phyloP scores from a whole-genome alignment of 53 echinoderm and acorn worm species.

The Hippasteria phrygiana region DNA sequence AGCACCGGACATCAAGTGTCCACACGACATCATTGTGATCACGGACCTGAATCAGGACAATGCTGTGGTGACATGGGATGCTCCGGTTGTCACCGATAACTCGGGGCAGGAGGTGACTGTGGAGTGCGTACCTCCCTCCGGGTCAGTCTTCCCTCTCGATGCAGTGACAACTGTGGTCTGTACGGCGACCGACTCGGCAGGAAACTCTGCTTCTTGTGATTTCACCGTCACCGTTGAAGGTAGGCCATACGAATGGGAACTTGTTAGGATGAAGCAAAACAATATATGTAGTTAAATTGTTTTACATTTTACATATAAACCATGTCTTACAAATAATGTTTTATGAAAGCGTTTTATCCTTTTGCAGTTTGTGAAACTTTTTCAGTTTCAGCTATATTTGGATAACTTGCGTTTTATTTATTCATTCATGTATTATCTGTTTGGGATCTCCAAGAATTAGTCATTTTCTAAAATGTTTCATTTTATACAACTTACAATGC shows the following conservation, averaged over 20 bases:
- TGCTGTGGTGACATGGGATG: constrained; percentile 25
- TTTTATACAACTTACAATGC: too few relatives aligned
- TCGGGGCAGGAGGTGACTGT: background rate
- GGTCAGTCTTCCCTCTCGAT: constrained; percentile 35
- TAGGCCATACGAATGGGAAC: background rate
- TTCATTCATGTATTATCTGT: too few relatives aligned
- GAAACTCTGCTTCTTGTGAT: constrained; percentile 26
- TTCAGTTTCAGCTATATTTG: too few relatives aligned
- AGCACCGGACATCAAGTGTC: constrained; percentile 14
- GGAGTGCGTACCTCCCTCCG: constrained; percentile 28
- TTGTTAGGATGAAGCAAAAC: too few relatives aligned
- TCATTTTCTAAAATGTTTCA: too few relatives aligned
- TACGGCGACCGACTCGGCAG: constrained; percentile 30
- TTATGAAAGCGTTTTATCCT: too few relatives aligned
- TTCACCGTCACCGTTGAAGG: constrained; percentile 53
- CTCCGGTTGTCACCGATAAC: constrained; percentile 49
- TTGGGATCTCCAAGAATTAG: too few relatives aligned
- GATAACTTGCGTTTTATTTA: too few relatives aligned
- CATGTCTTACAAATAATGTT: too few relatives aligned
- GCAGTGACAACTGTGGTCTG: constrained; percentile 26
- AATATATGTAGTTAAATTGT: too few relatives aligned
- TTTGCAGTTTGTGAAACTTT: too few relatives aligned
- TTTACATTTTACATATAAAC: too few relatives aligned
- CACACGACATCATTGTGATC: constrained; percentile 16
- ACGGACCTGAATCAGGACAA: constrained; percentile 22